Percentiles rank a stretch among this genome's conserved stretches.
Evolutionary conservation across 2,888 invertebrate species (phyloP).

Genomic region (Agrenia bidenticulata): DNA sequence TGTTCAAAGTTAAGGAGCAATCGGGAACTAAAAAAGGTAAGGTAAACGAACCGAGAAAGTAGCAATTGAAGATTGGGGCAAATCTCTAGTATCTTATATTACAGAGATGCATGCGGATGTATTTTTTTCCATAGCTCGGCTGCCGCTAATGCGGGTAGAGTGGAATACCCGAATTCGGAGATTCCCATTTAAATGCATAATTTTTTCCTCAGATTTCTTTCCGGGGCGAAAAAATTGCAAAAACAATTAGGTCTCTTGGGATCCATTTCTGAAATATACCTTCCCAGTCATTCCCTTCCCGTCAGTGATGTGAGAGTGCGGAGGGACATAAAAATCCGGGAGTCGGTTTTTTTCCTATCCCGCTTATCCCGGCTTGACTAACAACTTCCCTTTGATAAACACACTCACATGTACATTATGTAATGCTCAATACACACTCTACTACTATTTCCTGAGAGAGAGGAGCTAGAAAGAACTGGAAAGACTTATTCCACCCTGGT

Average conservation of each 20-base stretch:
- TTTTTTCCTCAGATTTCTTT: conserved; percentile 36
- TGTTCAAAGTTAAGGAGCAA: conserved; percentile 2
- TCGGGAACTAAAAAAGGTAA: background rate
- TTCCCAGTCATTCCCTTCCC: background rate
- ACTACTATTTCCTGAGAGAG: no score
- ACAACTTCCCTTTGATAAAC: conserved; percentile 7
- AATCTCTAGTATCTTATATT: background rate
- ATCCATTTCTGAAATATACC: conserved; percentile 40
- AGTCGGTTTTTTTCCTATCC: background rate
- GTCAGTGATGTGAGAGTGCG: background rate
- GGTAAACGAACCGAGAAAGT: conserved; percentile 15
- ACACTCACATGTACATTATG: background rate
- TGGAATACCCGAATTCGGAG: background rate
- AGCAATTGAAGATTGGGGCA: background rate
- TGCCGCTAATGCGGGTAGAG: no score
- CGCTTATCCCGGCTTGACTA: conserved; percentile 1
- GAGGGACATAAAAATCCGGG: background rate
- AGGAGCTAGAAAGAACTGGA: no score
- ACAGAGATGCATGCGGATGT: background rate
- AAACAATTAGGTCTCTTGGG: conserved; percentile 52
- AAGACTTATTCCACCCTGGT: no score
- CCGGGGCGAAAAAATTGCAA: conserved; percentile 47
- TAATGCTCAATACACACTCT: background rate
- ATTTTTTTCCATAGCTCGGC: background rate
- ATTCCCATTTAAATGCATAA: conserved; percentile 51